phyloP scores from a whole-genome alignment of 2,797 vertebrate genomes.

The Delichon dasypus region DNA sequence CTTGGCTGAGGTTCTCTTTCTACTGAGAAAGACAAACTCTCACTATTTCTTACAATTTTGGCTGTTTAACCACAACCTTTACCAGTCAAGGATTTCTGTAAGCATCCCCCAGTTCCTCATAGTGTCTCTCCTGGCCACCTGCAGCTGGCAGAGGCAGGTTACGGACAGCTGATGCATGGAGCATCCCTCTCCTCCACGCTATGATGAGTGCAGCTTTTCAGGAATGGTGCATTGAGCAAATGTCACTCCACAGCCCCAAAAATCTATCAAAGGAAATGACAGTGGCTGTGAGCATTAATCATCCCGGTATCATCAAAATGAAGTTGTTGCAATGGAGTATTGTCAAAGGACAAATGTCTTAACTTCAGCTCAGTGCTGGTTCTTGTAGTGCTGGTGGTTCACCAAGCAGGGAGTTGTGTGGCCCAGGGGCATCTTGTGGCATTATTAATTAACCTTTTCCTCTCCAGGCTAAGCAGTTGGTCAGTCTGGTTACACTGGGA shows the following conservation, averaged over 20 bases:
- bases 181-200: not conserved
- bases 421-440: not conserved
- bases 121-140: not conserved
- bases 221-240: not conserved
- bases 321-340: constrained; percentile 34
- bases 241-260: constrained; percentile 26
- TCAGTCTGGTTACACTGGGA: not conserved
- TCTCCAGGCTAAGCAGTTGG: not conserved
- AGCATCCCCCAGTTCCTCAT: not conserved
- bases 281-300: constrained; percentile 51
- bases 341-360: constrained; percentile 12
- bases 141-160: not conserved
- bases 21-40: not conserved
- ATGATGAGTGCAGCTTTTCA: not conserved
- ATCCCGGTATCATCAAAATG: not conserved
- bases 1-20: not conserved
- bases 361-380: not conserved
- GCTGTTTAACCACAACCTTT: not conserved
- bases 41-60: rapidly evolving
- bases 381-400: not conserved
- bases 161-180: not conserved
- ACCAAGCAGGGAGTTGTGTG: not conserved
- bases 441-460: not conserved
- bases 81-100: not conserved
- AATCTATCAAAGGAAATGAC: constrained; percentile 41